Evolutionary conservation across 2,797 vertebrate species (phyloP).

Genomic region (Pseudomugil gertrudae): DNA sequence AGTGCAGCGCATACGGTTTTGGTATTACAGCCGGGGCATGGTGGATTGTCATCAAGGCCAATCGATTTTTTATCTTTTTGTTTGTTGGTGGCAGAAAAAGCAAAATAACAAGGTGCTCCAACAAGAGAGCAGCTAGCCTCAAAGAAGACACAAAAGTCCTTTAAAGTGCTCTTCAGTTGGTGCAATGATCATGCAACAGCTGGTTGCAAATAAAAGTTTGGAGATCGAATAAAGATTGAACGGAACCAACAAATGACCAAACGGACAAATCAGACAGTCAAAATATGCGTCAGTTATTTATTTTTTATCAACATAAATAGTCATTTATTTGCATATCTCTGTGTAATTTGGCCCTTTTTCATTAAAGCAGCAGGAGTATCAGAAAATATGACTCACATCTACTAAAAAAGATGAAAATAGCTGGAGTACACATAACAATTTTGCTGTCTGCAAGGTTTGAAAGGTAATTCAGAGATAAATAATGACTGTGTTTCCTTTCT

Average conservation of each 20-base stretch:
- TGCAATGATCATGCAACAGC: slow-evolving; percentile 50
- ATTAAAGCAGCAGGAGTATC: slow-evolving; percentile 15
- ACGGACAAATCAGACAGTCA: slow-evolving; percentile 26
- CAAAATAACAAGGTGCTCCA: slow-evolving; percentile 47
- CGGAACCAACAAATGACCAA: slow-evolving; percentile 36
- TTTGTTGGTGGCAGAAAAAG: slow-evolving; percentile 57
- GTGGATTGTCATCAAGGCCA: slow-evolving; percentile 66
- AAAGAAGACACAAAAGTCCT: slow-evolving; percentile 47
- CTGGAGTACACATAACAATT: slow-evolving; percentile 35
- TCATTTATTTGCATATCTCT: slow-evolving; percentile 20
- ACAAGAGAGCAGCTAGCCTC: slow-evolving; percentile 33
- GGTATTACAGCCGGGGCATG: slow-evolving; percentile 51
- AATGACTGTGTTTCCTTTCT: slow-evolving; percentile 43
- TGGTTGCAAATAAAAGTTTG: slow-evolving; percentile 36
- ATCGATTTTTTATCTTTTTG: slow-evolving; percentile 78
- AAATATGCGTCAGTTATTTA: slow-evolving; percentile 37
- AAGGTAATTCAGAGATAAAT: slow-evolving; percentile 62
- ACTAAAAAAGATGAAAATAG: slow-evolving; percentile 29
- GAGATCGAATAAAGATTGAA: slow-evolving; percentile 20
- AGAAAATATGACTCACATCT: slow-evolving; percentile 19
- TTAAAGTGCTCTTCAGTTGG: slow-evolving; percentile 48
- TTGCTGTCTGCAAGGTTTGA: slow-evolving; percentile 40
- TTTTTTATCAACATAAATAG: slow-evolving; percentile 38
- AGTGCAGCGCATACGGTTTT: slow-evolving; percentile 35
- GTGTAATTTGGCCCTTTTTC: background rate